These are phyloP conservation scores for Menidia beryllina DNA, from an alignment of 2,113 vertebrate genomes.

Conservation along the genomic window DNA sequence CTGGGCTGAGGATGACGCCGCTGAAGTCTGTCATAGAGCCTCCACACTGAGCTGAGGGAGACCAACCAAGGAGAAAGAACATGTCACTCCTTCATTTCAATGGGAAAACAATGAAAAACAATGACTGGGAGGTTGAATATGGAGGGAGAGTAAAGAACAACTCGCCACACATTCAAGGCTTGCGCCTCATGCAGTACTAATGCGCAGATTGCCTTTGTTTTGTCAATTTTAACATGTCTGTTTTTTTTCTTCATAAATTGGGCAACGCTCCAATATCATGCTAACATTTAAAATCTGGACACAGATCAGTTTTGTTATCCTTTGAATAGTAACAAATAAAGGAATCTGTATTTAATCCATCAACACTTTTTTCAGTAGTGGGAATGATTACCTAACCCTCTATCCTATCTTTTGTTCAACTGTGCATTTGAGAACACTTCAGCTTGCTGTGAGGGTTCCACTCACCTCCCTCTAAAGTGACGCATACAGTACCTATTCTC, in stretches of 20 bases:
- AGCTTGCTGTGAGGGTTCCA: slow-evolving; percentile 57
- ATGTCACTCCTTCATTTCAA: slow-evolving; percentile 60
- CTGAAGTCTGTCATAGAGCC: slow-evolving; percentile 92
- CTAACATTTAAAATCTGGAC: slow-evolving; percentile 33
- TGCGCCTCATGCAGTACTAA: slow-evolving; percentile 1
- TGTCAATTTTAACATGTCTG: slow-evolving; percentile 14
- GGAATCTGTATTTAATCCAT: slow-evolving; percentile 50
- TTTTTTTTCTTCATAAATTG: slow-evolving; percentile 26
- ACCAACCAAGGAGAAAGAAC: slow-evolving; percentile 71
- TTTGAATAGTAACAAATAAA: slow-evolving; percentile 69
- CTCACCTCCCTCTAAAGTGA: slow-evolving; percentile 20
- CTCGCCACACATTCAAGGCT: not conserved
- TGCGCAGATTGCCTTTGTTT: not conserved
- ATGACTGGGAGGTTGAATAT: slow-evolving; percentile 4
- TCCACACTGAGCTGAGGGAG: slow-evolving; percentile 91
- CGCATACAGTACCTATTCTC: slow-evolving; percentile 17
- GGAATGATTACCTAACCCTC: slow-evolving; percentile 56
- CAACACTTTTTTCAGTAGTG: slow-evolving; percentile 44
- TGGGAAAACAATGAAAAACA: slow-evolving; percentile 55
- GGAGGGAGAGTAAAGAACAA: slow-evolving; percentile 10
- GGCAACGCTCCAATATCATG: slow-evolving; percentile 29
- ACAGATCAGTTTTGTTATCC: slow-evolving; percentile 44
- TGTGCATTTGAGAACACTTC: slow-evolving; percentile 33
- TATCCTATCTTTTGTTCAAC: slow-evolving; percentile 36
- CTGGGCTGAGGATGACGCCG: slow-evolving; percentile 95